Evolutionary conservation across 1,140 invertebrate genomes (phyloP), one percentile per base, ranked within the genome.

Genomic region (Schmidtea mediterranea): DNA sequence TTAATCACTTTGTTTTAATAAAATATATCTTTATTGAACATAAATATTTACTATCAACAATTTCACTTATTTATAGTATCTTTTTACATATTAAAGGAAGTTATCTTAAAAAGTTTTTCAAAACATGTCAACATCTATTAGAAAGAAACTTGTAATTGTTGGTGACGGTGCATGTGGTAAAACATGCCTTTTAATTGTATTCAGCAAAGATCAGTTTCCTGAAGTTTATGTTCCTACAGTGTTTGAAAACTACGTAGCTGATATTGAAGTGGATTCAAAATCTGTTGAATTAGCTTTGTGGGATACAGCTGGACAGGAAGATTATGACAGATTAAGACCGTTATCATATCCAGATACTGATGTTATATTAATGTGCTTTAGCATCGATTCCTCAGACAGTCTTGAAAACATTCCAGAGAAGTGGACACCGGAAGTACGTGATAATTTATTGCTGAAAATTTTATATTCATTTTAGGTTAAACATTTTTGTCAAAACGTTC

Each of bases 141-240:
- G 87, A 61, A 95, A 94, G 74, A 95, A 95, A 74, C 73, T 95
- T 68, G 89, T 97, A 58, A 92, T 97, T 67, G 89, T 97, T 54
- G 89, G 89, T 60, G 89, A 95, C 72, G 89, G 87, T 73, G 87
- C 86, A 57, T 94, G 86, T 71, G 86, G 86, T 71, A 94, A 94
- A 76, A 94, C 86, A 58, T 92, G 84, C 68, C 74, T 92, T 57
- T 74, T 94, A 57, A 90, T 90, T 67, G 84, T 90, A 57, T 92
- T 92, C 72, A 87, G 81, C 67, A 90, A 92, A 73, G 84, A 92
- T 72, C 82, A 92, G 68, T 95, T 95, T 68, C 86, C 86, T 56
- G 86, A 92, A 76, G 82, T 89, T 51, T 94, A 94, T 68, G 83
- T 92, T 60, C 87, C 87, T 55, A 95, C 87, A 59, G 86, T 94